Percentiles rank a stretch among this genome's conserved stretches.
Conservation (phyloP, 2,888 invertebrate genomes). For the Caenorhabditis japonica region DNA sequence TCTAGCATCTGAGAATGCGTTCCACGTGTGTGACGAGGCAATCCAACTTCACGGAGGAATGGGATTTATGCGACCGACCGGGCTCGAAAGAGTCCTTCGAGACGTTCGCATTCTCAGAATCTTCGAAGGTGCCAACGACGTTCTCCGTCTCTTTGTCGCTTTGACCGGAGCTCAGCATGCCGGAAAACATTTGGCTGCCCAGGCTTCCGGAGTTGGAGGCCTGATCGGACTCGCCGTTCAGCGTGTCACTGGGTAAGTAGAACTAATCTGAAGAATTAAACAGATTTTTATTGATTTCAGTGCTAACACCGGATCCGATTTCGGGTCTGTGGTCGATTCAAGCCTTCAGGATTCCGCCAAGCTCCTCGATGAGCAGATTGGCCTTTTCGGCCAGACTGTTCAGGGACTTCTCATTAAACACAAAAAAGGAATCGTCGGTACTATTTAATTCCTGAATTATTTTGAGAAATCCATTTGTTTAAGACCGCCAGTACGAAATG, state of each 20-base stretch:
- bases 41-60: conserved; percentile 97
- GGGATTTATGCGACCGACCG: conserved; percentile 80
- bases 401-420: conserved; percentile 86
- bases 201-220: conserved; percentile 92
- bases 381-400: too few species aligned
- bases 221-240: conserved; percentile 87
- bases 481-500: conserved; percentile 89
- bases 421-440: conserved; percentile 82
- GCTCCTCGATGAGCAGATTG: conserved; percentile 79
- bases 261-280: too few species aligned
- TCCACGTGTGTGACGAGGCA: conserved; percentile 95
- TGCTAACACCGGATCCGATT: conserved; percentile 80
- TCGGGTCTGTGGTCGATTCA: conserved; percentile 84
- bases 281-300: too few species aligned
- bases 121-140: conserved; percentile 99
- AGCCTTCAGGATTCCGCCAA: conserved; percentile 83
- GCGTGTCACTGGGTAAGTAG: conserved; percentile 77
- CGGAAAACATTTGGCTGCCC: conserved; percentile 90
- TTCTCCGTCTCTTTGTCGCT: conserved; percentile 93
- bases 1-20: conserved; percentile 85
- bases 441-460: conserved; percentile 55
- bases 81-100: conserved; percentile 91
- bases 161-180: conserved; percentile 91
- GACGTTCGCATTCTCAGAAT: conserved; percentile 97
- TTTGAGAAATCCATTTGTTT: conserved; percentile 2